phyloP scores from a whole-genome alignment of 2,888 invertebrate genomes.

The Barypeithes pellucidus region DNA sequence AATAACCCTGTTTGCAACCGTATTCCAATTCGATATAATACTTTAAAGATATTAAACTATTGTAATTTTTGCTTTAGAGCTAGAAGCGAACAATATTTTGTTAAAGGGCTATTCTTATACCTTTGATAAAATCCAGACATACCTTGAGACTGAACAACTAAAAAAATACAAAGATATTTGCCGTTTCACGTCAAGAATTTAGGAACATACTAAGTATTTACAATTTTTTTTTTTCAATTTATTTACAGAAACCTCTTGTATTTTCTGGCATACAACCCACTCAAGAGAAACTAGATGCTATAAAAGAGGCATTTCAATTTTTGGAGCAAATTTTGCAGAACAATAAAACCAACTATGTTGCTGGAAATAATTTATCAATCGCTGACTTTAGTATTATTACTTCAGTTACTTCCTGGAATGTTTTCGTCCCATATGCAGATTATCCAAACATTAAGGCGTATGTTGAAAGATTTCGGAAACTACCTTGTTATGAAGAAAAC shows the following conservation, averaged over 20 bases:
- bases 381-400: constrained; percentile 59
- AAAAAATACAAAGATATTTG: too few species aligned
- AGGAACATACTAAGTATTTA: not conserved
- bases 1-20: too few species aligned
- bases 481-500: constrained; percentile 57
- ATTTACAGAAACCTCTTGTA: constrained; percentile 15
- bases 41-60: too few species aligned
- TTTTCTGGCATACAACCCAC: constrained; percentile 13
- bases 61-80: too few species aligned
- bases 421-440: constrained; percentile 22
- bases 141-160: too few species aligned
- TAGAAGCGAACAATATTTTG: too few species aligned
- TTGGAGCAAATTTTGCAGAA: constrained; percentile 67
- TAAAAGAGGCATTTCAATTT: constrained; percentile 60
- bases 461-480: constrained; percentile 54
- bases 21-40: too few species aligned
- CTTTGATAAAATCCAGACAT: too few species aligned
- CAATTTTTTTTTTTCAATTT: not conserved
- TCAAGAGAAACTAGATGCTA: constrained; percentile 25
- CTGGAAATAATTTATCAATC: constrained; percentile 56
- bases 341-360: constrained; percentile 59
- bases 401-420: constrained; percentile 41
- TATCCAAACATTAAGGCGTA: constrained; percentile 62
- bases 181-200: too few species aligned
- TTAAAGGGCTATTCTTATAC: too few species aligned